Base-by-base conservation (phyloP, 2,797 vertebrate species). In the Protonibea diacanthus region DNA sequence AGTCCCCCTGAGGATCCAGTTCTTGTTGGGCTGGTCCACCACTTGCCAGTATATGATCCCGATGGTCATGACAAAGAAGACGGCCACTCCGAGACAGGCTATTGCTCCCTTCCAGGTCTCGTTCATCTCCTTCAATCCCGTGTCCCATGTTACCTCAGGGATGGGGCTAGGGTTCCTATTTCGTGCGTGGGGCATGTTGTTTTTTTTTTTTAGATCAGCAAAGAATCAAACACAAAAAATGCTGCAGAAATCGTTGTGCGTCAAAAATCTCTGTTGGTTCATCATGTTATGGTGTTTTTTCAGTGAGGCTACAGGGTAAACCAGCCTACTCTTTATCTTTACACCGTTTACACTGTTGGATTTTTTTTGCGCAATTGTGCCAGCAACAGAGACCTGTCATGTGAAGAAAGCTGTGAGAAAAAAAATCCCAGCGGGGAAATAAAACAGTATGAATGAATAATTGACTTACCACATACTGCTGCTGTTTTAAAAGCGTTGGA, bases 41-140 rank as follows among this genome's bases (percentile, higher is more conserved):
- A 97, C 97, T 95, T 98, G 97, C 97, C 97, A 98, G 77, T 97
- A 98, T 80, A 98, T 97, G 91, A 98, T 97, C 82, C 97, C 97
- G 64, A 98, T 97, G 76, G 97, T 98, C 97, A 98, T 97, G 56
- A 97, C 93, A 57, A 97, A 98, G 93, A 98, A 97, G 66, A 97
- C 83, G 18, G 96, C 96, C 56, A 97, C 97, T 14, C 97, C 97
- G 47, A 98, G 93, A 84, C 97, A 97, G 72, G 96, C 97, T 13
- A 98, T 86, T 2, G 96, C 96, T 12, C 97, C 97, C 84, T 97
- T 97, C 97, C 97, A 97, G 25, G 97, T 97, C 87, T 98, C 97
- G 79, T 97, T 97, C 96, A 97, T 97, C 94, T 98, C 97, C 89
- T 97, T 96, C 84, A 96, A 78, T 52, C 95, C 92, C 61, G 95